A percentile compares a stretch with the other conserved stretches of the same genome.
Conservation (phyloP, 2,888 invertebrate genomes). For the Balanococcus diminutus region DNA sequence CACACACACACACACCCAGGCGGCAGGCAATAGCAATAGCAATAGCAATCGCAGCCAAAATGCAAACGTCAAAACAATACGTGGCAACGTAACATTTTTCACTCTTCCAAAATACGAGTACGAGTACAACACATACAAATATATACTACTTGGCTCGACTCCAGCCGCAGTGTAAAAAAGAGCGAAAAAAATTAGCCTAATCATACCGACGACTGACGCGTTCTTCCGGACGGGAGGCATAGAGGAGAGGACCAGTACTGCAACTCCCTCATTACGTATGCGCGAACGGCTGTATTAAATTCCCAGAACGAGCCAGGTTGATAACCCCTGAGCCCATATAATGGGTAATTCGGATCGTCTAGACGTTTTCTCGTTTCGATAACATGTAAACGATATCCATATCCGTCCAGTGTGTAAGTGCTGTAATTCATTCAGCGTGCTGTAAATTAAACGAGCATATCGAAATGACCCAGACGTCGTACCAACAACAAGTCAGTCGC, state of each 20-base stretch:
- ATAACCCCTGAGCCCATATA: not conserved
- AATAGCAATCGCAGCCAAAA: not conserved
- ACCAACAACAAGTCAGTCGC: too few species aligned
- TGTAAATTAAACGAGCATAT: not conserved
- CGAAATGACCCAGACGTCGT: not conserved
- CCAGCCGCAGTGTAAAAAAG: not conserved
- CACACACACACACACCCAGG: too few species aligned
- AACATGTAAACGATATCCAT: not conserved
- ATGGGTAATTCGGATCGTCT: not conserved
- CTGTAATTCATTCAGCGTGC: too few species aligned
- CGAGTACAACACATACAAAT: not conserved
- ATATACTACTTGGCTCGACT: not conserved
- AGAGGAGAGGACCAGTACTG: not conserved
- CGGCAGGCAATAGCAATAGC: too few species aligned
- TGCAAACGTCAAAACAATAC: constrained; percentile 1
- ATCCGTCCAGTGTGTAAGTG: not conserved
- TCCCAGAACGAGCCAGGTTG: not conserved
- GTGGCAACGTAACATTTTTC: not conserved
- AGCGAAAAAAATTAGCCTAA: not conserved
- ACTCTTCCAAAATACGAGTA: not conserved
- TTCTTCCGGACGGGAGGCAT: not conserved
- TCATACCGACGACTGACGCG: not conserved
- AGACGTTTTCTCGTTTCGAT: not conserved
- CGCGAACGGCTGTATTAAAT: not conserved
- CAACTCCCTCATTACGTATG: constrained; percentile 7